Conservation (phyloP, 1,140 invertebrate species). For the Paralvinella palmiformis region DNA sequence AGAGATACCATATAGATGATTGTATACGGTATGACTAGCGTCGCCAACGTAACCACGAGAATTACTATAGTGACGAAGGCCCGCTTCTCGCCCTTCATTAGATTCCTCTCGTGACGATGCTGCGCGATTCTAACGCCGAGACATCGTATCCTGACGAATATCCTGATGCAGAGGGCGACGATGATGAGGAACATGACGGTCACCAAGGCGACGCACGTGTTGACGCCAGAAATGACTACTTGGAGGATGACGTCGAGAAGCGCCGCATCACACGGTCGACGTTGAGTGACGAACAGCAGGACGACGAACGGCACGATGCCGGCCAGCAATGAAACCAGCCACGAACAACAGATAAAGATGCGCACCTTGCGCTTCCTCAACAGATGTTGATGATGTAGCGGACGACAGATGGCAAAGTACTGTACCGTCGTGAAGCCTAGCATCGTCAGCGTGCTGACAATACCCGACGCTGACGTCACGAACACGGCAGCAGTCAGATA, state of each 20-base stretch:
- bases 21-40: neutral
- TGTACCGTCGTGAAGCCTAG: slow-evolving; percentile 6
- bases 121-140: neutral
- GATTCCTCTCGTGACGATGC: neutral
- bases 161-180: neutral
- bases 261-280: neutral
- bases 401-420: slow-evolving; percentile 12
- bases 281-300: neutral
- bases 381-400: neutral
- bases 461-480: neutral
- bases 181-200: neutral
- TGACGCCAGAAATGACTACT: neutral
- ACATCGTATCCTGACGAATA: neutral
- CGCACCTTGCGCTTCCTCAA: neutral
- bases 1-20: neutral
- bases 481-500: slow-evolving; percentile 11
- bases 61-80: slow-evolving; percentile 14
- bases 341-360: neutral
- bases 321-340: neutral
- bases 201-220: neutral
- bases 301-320: neutral
- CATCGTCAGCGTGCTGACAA: slow-evolving; percentile 8
- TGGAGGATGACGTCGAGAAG: neutral
- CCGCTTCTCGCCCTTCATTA: neutral
- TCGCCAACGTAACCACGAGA: neutral